These are phyloP conservation scores for Phalacrocorax brasilianus DNA, from an alignment of 2,113 vertebrate species.

Conservation along the genomic window DNA sequence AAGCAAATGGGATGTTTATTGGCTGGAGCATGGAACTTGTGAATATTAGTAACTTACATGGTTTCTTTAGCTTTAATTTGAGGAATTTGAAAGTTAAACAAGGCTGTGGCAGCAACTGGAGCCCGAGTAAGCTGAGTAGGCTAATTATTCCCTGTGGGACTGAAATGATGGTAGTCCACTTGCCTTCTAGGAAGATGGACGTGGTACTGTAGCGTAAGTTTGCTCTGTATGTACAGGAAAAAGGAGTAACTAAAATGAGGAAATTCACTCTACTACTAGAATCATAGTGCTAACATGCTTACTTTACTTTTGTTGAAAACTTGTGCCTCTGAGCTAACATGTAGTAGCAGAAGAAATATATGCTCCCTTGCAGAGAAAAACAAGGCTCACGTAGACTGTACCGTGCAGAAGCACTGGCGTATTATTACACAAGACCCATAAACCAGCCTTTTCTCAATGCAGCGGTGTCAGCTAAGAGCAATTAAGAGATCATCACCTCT, in stretches of 20 bases:
- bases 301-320: neutral
- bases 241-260: neutral
- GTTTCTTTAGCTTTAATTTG: neutral
- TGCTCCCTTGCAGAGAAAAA: neutral
- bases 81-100: neutral
- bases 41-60: too few species aligned
- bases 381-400: too few species aligned
- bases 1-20: neutral
- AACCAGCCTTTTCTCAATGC: neutral
- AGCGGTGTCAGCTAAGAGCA: too few species aligned
- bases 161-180: neutral
- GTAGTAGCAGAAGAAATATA: neutral
- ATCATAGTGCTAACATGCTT: neutral
- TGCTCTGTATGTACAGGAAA: neutral
- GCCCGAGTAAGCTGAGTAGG: neutral
- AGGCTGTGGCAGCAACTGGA: neutral
- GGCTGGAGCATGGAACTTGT: neutral
- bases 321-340: neutral
- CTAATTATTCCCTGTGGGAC: too few species aligned
- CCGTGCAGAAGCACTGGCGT: neutral
- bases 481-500: neutral
- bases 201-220: too few species aligned
- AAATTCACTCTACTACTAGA: neutral
- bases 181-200: neutral
- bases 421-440: accelerated